These are phyloP conservation scores for Onthophagus sagittarius DNA, from an alignment of 2,888 invertebrate genomes.

Conservation along the genomic window DNA sequence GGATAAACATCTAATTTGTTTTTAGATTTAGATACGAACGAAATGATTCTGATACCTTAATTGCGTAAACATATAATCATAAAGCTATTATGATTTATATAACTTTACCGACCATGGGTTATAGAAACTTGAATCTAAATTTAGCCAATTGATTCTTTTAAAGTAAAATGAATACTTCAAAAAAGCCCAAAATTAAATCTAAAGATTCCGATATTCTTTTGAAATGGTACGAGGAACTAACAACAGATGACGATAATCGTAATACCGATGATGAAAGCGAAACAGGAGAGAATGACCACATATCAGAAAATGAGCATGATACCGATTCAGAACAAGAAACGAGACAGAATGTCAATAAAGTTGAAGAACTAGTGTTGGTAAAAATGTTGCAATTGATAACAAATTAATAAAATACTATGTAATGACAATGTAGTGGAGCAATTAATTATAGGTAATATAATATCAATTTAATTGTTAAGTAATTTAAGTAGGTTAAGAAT, in stretches of 20 bases:
- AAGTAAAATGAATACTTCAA: neutral
- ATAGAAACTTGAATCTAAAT: too few relatives aligned
- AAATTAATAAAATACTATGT: neutral
- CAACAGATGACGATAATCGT: neutral
- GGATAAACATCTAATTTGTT: too few relatives aligned
- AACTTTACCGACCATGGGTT: too few relatives aligned
- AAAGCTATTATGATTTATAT: too few relatives aligned
- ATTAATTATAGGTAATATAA: too few relatives aligned
- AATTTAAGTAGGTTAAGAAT: too few relatives aligned
- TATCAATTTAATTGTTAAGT: too few relatives aligned
- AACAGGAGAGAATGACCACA: neutral
- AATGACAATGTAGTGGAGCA: too few relatives aligned
- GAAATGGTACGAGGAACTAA: neutral
- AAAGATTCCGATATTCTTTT: neutral
- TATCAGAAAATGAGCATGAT: neutral
- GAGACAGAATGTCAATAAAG: neutral
- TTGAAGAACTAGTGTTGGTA: neutral
- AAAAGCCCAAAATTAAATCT: neutral
- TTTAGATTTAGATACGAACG: too few relatives aligned
- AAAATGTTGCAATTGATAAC: neutral
- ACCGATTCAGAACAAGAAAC: neutral
- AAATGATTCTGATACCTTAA: too few relatives aligned
- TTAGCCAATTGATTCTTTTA: neutral
- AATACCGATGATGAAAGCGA: neutral
- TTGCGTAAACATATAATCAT: too few relatives aligned